Evolutionary conservation across 2,888 invertebrate genomes (phyloP).

Genomic region (Syritta pipiens): DNA sequence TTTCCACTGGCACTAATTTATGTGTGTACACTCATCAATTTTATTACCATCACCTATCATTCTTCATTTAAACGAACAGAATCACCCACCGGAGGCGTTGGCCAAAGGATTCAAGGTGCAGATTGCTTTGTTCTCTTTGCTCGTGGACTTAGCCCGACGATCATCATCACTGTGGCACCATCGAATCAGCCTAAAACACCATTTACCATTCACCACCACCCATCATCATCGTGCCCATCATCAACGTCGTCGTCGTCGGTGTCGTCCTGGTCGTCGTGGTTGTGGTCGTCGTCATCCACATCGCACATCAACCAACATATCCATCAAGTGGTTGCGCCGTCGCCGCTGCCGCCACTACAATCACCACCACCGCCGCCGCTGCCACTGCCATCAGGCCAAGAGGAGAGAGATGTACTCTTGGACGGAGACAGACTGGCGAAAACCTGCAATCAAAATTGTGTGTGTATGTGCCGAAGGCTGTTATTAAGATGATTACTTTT

Average conservation of each 20-base stretch:
- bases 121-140: conserved; percentile 64
- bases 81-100: conserved; percentile 62
- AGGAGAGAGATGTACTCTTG: conserved; percentile 35
- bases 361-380: too few species aligned
- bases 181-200: conserved; percentile 65
- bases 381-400: conserved; percentile 32
- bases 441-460: conserved; percentile 63
- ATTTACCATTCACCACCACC: conserved; percentile 66
- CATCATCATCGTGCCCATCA: conserved; percentile 44
- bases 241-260: conserved; percentile 16
- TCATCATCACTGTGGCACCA: conserved; percentile 64
- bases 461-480: conserved; percentile 60
- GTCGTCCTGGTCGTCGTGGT: conserved; percentile 17
- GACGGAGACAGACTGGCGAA: conserved; percentile 62
- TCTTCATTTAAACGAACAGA: conserved; percentile 67
- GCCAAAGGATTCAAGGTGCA: conserved; percentile 64
- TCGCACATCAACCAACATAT: conserved; percentile 33
- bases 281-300: conserved; percentile 38
- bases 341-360: conserved; percentile 35
- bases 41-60: conserved; percentile 70
- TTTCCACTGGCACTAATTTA: conserved; percentile 64
- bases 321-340: conserved; percentile 47
- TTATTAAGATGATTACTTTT: conserved; percentile 70
- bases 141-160: conserved; percentile 42
- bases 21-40: conserved; percentile 69